phyloP scores from a whole-genome alignment of 2,113 vertebrate genomes.

The Scytalopus superciliaris region DNA sequence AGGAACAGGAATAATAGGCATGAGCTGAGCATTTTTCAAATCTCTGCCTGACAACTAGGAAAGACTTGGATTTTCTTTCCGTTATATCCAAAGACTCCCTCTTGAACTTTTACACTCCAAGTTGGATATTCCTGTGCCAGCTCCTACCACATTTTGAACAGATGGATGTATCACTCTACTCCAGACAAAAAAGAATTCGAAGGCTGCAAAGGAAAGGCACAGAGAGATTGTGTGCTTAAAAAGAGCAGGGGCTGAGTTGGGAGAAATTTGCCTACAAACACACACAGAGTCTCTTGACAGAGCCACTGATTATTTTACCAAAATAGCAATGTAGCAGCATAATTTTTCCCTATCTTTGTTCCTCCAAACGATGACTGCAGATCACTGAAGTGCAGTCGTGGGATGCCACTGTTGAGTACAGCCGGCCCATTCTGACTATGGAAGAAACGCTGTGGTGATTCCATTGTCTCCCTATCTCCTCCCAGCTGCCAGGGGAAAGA shows the following conservation, averaged over 20 bases:
- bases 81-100: neutral
- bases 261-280: neutral
- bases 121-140: neutral
- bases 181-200: neutral
- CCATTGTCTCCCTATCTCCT: neutral
- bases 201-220: neutral
- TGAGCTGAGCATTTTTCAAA: neutral
- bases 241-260: neutral
- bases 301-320: neutral
- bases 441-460: neutral
- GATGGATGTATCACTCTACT: neutral
- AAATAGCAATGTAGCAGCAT: neutral
- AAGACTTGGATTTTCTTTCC: neutral
- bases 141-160: neutral
- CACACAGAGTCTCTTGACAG: neutral
- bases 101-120: constrained; percentile 16
- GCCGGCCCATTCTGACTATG: neutral
- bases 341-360: neutral
- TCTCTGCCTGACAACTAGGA: neutral
- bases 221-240: neutral
- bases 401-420: neutral
- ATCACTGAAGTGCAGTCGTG: neutral
- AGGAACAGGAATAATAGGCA: neutral
- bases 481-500: neutral
- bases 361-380: neutral